Conservation (phyloP, 2,797 vertebrate species). For the Phalanger gymnotis region DNA sequence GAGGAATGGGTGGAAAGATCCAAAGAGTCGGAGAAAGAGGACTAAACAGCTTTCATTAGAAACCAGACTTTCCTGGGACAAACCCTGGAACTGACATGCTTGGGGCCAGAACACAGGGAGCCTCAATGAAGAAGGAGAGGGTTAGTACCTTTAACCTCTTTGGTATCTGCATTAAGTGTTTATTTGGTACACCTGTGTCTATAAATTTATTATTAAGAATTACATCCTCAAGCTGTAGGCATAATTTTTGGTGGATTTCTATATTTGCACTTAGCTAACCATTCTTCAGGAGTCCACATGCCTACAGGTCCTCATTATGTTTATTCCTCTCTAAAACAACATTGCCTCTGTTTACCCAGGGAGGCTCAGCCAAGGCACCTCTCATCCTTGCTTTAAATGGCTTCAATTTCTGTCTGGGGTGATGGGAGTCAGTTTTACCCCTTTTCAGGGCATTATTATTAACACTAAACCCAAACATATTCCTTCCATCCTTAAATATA, state of each 20-base stretch:
- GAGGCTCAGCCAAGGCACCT: not conserved
- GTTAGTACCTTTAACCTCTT: not conserved
- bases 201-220: not conserved
- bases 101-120: not conserved
- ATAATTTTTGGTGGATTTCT: not conserved
- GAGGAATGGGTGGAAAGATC: not conserved
- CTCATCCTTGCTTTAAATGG: not conserved
- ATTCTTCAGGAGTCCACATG: not conserved
- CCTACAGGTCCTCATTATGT: not conserved
- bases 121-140: not conserved
- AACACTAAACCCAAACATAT: not conserved
- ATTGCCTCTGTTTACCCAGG: not conserved
- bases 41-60: not conserved
- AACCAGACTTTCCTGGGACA: not conserved
- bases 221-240: not conserved
- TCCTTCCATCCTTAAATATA: not conserved
- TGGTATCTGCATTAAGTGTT: not conserved
- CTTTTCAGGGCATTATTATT: not conserved
- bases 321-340: not conserved
- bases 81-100: not conserved
- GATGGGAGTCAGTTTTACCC: not conserved
- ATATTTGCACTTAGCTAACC: not conserved
- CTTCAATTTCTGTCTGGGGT: not conserved
- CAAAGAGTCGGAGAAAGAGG: not conserved
- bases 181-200: not conserved